Evolutionary conservation across 2,888 invertebrate species (phyloP).

Genomic region (Heliconius hortense): DNA sequence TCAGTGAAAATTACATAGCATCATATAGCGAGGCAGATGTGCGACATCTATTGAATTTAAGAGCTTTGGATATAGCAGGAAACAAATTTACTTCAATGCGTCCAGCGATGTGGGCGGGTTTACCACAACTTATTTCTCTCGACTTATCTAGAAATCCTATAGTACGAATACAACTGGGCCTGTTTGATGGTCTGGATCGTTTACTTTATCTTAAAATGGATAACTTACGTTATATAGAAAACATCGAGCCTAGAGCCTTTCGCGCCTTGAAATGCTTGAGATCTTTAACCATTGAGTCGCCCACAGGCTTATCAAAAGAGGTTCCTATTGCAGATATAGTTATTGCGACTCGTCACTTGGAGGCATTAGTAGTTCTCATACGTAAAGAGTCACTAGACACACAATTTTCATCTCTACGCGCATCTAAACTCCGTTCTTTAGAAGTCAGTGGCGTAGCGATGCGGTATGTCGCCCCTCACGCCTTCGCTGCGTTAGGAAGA

Average conservation of each 20-base stretch:
- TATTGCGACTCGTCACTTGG: slow-evolving; percentile 51
- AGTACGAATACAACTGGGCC: slow-evolving; percentile 83
- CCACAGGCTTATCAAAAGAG: slow-evolving; percentile 84
- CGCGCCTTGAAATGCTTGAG: slow-evolving; percentile 84
- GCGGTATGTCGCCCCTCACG: slow-evolving; percentile 84
- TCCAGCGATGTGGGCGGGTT: slow-evolving; percentile 84
- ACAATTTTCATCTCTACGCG: slow-evolving; percentile 86
- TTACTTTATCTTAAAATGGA: slow-evolving; percentile 86
- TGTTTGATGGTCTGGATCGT: slow-evolving; percentile 85
- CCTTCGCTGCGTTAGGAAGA: slow-evolving; percentile 85
- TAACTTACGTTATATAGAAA: slow-evolving; percentile 84
- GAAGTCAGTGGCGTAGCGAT: slow-evolving; percentile 89
- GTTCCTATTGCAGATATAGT: slow-evolving; percentile 52
- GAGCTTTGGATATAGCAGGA: slow-evolving; percentile 85
- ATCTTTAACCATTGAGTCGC: slow-evolving; percentile 83
- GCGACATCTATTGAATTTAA: slow-evolving; percentile 83
- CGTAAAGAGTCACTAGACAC: slow-evolving; percentile 85
- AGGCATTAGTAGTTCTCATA: slow-evolving; percentile 78
- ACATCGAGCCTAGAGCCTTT: slow-evolving; percentile 87
- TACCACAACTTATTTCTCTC: slow-evolving; percentile 85
- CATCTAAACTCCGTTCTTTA: slow-evolving; percentile 87
- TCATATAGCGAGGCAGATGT: slow-evolving; percentile 84
- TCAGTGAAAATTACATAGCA: slow-evolving; percentile 86
- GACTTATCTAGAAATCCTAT: slow-evolving; percentile 91
- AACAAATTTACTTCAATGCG: slow-evolving; percentile 87